A percentile compares a stretch with the other conserved stretches of the same genome.
phyloP scores from a whole-genome alignment of 2,797 vertebrate species.

The Sebastes matsubarae region DNA sequence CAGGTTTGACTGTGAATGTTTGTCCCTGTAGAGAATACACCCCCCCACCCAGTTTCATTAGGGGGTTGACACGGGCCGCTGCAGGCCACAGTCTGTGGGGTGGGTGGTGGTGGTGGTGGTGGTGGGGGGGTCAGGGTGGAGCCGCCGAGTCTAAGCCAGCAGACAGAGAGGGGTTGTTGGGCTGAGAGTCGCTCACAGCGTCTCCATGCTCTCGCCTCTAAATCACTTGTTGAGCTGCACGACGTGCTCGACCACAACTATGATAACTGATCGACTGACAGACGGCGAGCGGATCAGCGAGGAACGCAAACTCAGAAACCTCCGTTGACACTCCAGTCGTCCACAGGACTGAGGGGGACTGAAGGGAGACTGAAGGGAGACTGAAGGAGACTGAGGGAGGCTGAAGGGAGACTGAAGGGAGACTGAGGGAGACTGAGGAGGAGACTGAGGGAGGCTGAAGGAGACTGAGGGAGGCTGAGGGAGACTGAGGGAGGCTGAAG shows the following conservation, averaged over 20 bases:
- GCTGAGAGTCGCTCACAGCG: slow-evolving; percentile 19
- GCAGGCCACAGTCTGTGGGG: background rate
- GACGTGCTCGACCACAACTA: slow-evolving; percentile 56
- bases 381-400: too few relatives aligned
- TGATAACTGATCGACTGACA: slow-evolving; percentile 30
- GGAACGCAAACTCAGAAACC: background rate
- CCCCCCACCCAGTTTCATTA: background rate
- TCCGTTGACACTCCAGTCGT: background rate
- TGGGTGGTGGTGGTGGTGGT: background rate
- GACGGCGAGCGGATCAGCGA: background rate
- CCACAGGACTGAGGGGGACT: too few relatives aligned
- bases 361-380: too few relatives aligned
- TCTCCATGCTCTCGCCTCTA: slow-evolving; percentile 25
- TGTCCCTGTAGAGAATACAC: slow-evolving; percentile 7
- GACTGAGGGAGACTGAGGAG: fast-evolving
- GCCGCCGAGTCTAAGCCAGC: slow-evolving; percentile 66
- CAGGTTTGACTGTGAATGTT: background rate
- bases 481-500: too few relatives aligned
- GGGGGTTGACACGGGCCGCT: background rate
- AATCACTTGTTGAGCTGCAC: slow-evolving; percentile 46
- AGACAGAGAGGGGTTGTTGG: slow-evolving; percentile 64
- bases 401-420: too few relatives aligned
- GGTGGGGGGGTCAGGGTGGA: slow-evolving; percentile 68
- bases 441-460: too few relatives aligned
- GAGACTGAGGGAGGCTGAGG: too few relatives aligned